phyloP scores from a whole-genome alignment of 2,888 invertebrate genomes.

The Gari tellinella region DNA sequence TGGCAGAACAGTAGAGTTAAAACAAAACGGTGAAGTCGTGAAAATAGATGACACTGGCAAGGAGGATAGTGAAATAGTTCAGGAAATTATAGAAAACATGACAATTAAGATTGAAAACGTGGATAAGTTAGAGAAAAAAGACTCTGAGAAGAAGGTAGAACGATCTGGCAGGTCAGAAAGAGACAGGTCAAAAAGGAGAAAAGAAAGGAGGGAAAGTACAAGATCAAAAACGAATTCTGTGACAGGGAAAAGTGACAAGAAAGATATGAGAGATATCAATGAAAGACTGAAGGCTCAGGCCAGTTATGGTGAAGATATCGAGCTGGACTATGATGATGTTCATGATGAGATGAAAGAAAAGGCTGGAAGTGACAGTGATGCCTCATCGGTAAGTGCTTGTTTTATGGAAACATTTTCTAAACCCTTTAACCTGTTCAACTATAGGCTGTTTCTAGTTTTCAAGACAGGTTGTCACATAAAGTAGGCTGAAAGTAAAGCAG shows the following conservation, averaged over 20 bases:
- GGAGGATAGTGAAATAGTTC: slow-evolving; percentile 40
- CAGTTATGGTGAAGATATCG: slow-evolving; percentile 81
- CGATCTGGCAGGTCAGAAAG: slow-evolving; percentile 9
- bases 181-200: slow-evolving; percentile 12
- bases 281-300: slow-evolving; percentile 66
- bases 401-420: too few relatives aligned
- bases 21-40: slow-evolving; percentile 41
- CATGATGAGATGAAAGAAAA: slow-evolving; percentile 70
- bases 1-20: slow-evolving; percentile 33
- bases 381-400: slow-evolving; percentile 45
- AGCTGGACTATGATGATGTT: slow-evolving; percentile 84
- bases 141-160: slow-evolving; percentile 3
- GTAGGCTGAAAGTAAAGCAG: too few relatives aligned
- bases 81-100: slow-evolving; percentile 51
- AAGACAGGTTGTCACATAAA: too few relatives aligned
- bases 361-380: slow-evolving; percentile 58
- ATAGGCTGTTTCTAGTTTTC: too few relatives aligned
- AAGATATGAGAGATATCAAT: slow-evolving; percentile 51
- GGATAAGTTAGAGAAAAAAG: slow-evolving; percentile 6
- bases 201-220: slow-evolving; percentile 34
- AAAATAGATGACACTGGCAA: slow-evolving; percentile 42
- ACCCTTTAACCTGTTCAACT: too few relatives aligned
- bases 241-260: slow-evolving; percentile 9
- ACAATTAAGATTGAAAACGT: slow-evolving; percentile 46
- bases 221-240: slow-evolving; percentile 20